A percentile compares a stretch with the other conserved stretches of the same genome.
phyloP scores from a whole-genome alignment of 2,113 vertebrate species.

The Pan paniscus region DNA sequence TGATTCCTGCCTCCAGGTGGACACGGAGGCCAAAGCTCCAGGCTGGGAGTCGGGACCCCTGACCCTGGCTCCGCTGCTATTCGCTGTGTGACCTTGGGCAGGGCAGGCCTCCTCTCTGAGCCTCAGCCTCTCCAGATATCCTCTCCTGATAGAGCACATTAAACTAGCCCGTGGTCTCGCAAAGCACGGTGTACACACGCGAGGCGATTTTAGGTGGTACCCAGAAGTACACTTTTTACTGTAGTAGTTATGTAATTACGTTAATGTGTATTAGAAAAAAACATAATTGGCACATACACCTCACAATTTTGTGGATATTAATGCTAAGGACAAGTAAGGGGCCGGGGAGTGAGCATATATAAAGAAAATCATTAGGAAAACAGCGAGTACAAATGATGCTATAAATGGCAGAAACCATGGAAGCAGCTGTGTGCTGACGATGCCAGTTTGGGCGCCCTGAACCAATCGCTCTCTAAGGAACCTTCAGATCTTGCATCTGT shows the following conservation, averaged over 20 bases:
- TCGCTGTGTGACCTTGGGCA: neutral
- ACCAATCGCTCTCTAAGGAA: fast-evolving
- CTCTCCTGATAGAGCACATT: neutral
- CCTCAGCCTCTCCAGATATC: neutral
- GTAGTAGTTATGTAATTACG: fast-evolving
- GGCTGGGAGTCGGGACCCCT: neutral
- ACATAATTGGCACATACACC: fast-evolving
- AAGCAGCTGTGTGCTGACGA: fast-evolving
- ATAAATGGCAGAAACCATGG: fast-evolving
- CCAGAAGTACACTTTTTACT: fast-evolving
- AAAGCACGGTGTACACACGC: fast-evolving
- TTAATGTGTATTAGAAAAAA: neutral
- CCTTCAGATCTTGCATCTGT: neutral
- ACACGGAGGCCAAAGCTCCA: neutral
- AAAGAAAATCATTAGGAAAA: fast-evolving
- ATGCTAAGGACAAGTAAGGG: neutral
- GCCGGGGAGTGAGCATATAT: fast-evolving
- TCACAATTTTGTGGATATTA: neutral
- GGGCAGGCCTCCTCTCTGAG: neutral
- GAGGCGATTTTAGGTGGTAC: fast-evolving
- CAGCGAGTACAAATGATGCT: fast-evolving
- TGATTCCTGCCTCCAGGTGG: fast-evolving
- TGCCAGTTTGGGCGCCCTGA: fast-evolving
- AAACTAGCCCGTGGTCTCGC: neutral
- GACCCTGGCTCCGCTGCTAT: neutral